Percentiles rank a stretch among this genome's conserved stretches.
Evolutionary conservation across 2,888 invertebrate genomes (phyloP).

Genomic region (Diplazon laetatorius): DNA sequence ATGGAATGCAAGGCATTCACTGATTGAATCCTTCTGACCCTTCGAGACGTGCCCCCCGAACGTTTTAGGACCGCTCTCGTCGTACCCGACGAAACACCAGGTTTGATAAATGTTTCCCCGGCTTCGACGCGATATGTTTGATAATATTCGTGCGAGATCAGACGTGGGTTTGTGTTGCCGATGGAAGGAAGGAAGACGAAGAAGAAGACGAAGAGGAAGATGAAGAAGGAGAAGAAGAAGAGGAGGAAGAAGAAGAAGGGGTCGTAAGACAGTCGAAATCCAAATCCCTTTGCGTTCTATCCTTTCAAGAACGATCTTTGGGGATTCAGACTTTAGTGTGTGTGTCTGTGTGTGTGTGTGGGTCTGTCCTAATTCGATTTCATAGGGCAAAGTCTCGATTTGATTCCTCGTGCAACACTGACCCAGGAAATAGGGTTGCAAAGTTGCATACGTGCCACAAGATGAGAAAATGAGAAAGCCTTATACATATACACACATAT

Average conservation of each 20-base stretch:
- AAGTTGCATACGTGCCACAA: constrained; percentile 41
- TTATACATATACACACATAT: too few species aligned
- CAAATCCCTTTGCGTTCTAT: constrained; percentile 27
- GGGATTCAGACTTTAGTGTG: constrained; percentile 69
- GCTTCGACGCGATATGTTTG: constrained; percentile 75
- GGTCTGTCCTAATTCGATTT: constrained; percentile 77
- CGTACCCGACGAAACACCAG: constrained; percentile 43
- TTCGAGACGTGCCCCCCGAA: constrained; percentile 54
- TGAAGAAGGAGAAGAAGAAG: constrained; percentile 21
- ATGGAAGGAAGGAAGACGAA: background rate
- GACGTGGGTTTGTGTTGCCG: constrained; percentile 41
- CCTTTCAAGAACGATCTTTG: constrained; percentile 51
- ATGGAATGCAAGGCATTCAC: constrained; percentile 79
- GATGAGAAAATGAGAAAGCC: constrained; percentile 55
- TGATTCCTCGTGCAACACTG: constrained; percentile 42
- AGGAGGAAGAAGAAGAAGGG: constrained; percentile 11
- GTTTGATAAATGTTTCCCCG: constrained; percentile 80
- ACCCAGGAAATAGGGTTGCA: background rate
- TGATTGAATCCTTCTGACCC: constrained; percentile 79
- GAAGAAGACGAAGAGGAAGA: constrained; percentile 4
- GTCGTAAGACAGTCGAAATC: constrained; percentile 57
- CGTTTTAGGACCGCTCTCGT: constrained; percentile 11
- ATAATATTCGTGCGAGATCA: constrained; percentile 79
- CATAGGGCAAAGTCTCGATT: constrained; percentile 49
- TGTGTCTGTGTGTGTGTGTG: too few species aligned